phyloP scores from a whole-genome alignment of 2,797 vertebrate species.

The Sebastes itinus region DNA sequence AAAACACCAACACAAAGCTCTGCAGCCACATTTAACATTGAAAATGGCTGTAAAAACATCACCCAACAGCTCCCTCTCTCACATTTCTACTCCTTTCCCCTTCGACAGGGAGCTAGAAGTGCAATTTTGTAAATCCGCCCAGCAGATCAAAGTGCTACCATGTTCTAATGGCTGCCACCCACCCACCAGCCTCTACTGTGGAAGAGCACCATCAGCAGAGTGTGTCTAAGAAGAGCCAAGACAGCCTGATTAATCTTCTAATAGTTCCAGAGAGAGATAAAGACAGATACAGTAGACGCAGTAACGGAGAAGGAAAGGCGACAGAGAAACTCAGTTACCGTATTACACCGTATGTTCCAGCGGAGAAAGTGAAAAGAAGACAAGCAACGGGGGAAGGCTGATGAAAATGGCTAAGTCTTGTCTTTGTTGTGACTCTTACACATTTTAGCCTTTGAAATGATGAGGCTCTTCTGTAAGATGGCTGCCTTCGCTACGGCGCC shows the following conservation, averaged over 20 bases:
- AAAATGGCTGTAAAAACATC: slow-evolving; percentile 19
- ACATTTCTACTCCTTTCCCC: slow-evolving; percentile 41
- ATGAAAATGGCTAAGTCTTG: slow-evolving; percentile 39
- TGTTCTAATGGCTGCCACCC: slow-evolving; percentile 79
- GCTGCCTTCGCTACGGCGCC: slow-evolving; percentile 30
- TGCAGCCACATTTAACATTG: background rate
- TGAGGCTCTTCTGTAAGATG: slow-evolving; percentile 41
- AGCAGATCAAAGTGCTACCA: slow-evolving; percentile 76
- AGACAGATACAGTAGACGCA: slow-evolving; percentile 47
- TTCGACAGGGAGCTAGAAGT: slow-evolving; percentile 59
- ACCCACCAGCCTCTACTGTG: slow-evolving; percentile 64
- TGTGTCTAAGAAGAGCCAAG: slow-evolving; percentile 50
- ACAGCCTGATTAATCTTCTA: slow-evolving; percentile 74
- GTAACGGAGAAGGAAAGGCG: slow-evolving; percentile 12
- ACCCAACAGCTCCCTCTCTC: slow-evolving; percentile 27
- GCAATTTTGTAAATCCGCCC: slow-evolving; percentile 75
- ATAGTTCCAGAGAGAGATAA: slow-evolving; percentile 60
- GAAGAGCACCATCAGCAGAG: slow-evolving; percentile 63
- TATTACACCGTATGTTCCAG: slow-evolving; percentile 1
- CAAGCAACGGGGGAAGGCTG: slow-evolving; percentile 13
- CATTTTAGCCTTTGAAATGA: slow-evolving; percentile 58
- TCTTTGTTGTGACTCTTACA: slow-evolving; percentile 53
- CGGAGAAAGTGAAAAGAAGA: slow-evolving; percentile 21
- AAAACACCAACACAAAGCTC: background rate
- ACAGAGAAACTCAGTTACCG: slow-evolving; percentile 20